These are phyloP conservation scores for Hippolais icterina DNA, from an alignment of 2,113 vertebrate genomes.

Conservation along the genomic window DNA sequence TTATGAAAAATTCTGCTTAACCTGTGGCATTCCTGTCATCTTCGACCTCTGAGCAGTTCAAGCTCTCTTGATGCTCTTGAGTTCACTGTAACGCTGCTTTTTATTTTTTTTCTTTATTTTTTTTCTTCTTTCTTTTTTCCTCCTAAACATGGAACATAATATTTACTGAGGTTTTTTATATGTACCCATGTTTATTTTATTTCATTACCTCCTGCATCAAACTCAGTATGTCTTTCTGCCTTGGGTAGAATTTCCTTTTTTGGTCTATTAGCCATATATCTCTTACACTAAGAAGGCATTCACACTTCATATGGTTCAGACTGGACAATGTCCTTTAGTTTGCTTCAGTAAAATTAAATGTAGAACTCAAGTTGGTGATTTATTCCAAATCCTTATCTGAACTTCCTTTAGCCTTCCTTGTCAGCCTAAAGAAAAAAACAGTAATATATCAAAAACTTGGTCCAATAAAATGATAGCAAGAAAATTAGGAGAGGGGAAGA, in stretches of 20 bases:
- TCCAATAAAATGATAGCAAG: not conserved
- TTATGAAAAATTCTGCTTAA: not conserved
- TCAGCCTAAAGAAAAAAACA: not conserved
- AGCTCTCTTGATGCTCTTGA: not conserved
- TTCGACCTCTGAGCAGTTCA: not conserved
- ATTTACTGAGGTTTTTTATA: not conserved
- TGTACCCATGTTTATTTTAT: not conserved
- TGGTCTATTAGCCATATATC: not conserved
- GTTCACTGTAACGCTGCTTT: not conserved
- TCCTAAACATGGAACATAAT: not conserved
- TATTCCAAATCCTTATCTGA: not conserved
- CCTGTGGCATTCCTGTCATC: not conserved
- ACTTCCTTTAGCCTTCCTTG: not conserved
- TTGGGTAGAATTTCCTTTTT: not conserved
- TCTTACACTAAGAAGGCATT: not conserved
- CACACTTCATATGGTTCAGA: not conserved
- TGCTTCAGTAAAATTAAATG: not conserved
- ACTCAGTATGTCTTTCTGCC: not conserved
- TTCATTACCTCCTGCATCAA: not conserved
- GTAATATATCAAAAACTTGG: not conserved
- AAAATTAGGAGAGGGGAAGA: not conserved
- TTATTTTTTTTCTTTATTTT: fast-evolving
- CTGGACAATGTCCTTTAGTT: not conserved
- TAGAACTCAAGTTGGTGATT: not conserved
- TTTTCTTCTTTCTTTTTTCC: not conserved